A percentile compares a stretch with the other conserved stretches of the same genome.
Conservation (phyloP, 2,888 invertebrate species). For the Caenorhabditis sulstoni region DNA sequence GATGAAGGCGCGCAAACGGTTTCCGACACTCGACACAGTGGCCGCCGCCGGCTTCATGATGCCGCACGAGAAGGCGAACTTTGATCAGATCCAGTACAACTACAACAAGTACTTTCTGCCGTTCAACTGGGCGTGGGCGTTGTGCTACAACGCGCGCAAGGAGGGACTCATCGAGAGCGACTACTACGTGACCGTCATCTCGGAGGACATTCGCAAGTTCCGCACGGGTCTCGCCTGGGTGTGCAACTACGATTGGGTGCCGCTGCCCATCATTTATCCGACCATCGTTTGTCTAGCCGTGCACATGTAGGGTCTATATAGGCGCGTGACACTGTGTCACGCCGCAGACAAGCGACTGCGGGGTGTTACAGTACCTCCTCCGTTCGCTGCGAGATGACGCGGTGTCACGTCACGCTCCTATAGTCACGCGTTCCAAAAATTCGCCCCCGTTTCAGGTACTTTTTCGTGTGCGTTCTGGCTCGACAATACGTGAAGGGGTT, state of each 20-base stretch:
- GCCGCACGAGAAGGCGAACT: slow-evolving; percentile 71
- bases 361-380: no score
- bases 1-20: slow-evolving; percentile 69
- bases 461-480: slow-evolving; percentile 70
- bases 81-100: slow-evolving; percentile 72
- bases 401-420: no score
- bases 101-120: slow-evolving; percentile 70
- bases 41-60: slow-evolving; percentile 74
- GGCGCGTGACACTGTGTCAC: no score
- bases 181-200: slow-evolving; percentile 68
- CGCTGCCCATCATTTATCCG: slow-evolving; percentile 78
- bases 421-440: no score
- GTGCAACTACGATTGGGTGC: slow-evolving; percentile 79
- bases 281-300: slow-evolving; percentile 79
- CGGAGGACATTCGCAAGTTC: slow-evolving; percentile 75
- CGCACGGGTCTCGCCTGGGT: slow-evolving; percentile 75
- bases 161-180: slow-evolving; percentile 69
- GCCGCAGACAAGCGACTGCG: no score
- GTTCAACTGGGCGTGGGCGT: slow-evolving; percentile 71
- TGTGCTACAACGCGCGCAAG: slow-evolving; percentile 66
- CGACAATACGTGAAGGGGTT: slow-evolving; percentile 67
- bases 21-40: slow-evolving; percentile 72
- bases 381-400: no score
- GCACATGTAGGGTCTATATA: slow-evolving; percentile 51
- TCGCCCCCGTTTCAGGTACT: slow-evolving; percentile 64